These are phyloP conservation scores for Lysiphlebus fabarum DNA, from an alignment of 1,140 invertebrate species.

Conservation along the genomic window DNA sequence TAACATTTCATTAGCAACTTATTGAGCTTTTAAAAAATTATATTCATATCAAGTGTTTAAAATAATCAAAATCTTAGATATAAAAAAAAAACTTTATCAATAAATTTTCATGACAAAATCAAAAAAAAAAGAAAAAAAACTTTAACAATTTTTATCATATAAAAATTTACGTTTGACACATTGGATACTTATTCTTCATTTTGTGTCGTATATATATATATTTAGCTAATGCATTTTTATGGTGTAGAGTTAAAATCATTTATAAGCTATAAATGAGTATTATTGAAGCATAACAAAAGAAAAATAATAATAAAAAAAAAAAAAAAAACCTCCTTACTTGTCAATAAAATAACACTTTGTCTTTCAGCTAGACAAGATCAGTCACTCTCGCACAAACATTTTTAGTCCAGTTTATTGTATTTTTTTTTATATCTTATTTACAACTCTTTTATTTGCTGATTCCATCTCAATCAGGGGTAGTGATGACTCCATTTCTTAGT, in stretches of 20 bases:
- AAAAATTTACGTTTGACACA: constrained; percentile 5
- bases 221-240: constrained; percentile 50
- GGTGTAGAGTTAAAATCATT: constrained; percentile 52
- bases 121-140: too few relatives aligned
- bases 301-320: constrained; percentile 1
- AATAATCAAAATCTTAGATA: too few relatives aligned
- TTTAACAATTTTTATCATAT: too few relatives aligned
- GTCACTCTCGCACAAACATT: constrained; percentile 37
- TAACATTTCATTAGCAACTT: too few relatives aligned
- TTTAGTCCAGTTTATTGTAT: constrained; percentile 29
- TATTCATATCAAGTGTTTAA: too few relatives aligned
- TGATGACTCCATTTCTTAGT: too few relatives aligned
- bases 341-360: constrained; percentile 53
- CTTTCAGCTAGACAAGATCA: constrained; percentile 45
- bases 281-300: constrained; percentile 39
- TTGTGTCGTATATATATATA: constrained; percentile 4
- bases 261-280: constrained; percentile 57
- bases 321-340: constrained; percentile 37
- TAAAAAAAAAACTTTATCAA: too few relatives aligned
- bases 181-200: neutral
- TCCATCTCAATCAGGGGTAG: constrained; percentile 53
- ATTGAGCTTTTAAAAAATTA: too few relatives aligned
- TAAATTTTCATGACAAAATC: too few relatives aligned
- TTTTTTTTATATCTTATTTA: constrained; percentile 55
- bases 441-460: constrained; percentile 56